Percentiles rank a stretch among this genome's conserved stretches.
These are phyloP conservation scores for Frieseomelitta varia DNA, from an alignment of 1,140 invertebrate genomes.

Conservation along the genomic window DNA sequence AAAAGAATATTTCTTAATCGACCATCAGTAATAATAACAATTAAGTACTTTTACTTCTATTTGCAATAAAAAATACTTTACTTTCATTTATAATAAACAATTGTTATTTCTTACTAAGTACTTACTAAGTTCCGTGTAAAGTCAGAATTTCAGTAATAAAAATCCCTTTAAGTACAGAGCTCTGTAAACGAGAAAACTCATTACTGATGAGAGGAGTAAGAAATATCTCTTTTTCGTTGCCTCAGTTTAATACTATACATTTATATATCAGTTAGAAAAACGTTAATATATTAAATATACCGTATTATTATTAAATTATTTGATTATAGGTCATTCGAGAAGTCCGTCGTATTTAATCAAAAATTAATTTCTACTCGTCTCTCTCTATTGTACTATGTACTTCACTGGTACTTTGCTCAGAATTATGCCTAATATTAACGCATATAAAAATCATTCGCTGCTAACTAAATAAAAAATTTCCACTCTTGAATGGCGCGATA, in stretches of 20 bases:
- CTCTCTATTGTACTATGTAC: background rate
- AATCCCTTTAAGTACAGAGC: background rate
- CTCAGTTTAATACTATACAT: background rate
- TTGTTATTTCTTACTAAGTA: background rate
- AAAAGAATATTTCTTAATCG: constrained; percentile 17
- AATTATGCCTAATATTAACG: background rate
- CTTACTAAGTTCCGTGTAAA: background rate
- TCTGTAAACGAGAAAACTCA: background rate
- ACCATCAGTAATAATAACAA: constrained; percentile 15
- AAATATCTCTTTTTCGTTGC: background rate
- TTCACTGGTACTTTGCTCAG: background rate
- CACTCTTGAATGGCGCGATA: background rate
- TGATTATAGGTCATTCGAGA: constrained; percentile 2
- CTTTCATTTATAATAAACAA: background rate
- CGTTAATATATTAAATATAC: background rate
- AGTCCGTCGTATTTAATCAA: background rate
- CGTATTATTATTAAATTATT: constrained; percentile 9
- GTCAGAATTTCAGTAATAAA: background rate
- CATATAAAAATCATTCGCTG: constrained; percentile 13
- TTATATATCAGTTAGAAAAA: constrained; percentile 16
- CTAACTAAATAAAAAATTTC: constrained; percentile 6
- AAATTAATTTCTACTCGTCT: background rate
- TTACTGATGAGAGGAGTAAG: constrained; percentile 7
- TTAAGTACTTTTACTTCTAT: background rate
- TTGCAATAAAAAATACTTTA: constrained; percentile 6